Evolutionary conservation across 2,113 vertebrate genomes (phyloP).

Genomic region (Silurus asotus): DNA sequence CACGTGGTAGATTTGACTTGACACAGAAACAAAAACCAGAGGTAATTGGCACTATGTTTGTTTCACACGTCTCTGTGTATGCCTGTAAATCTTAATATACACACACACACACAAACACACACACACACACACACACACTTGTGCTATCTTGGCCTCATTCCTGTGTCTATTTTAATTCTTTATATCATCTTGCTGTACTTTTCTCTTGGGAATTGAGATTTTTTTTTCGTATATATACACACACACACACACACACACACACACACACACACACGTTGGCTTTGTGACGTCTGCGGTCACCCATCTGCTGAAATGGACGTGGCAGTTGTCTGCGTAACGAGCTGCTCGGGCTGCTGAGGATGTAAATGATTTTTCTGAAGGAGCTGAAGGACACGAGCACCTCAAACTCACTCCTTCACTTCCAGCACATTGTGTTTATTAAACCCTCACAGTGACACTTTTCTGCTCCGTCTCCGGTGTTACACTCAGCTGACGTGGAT

Average conservation of each 20-base stretch:
- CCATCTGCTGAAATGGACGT: slow-evolving; percentile 62
- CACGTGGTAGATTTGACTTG: slow-evolving; percentile 59
- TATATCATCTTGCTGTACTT: slow-evolving; percentile 7
- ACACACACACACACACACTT: slow-evolving; percentile 24
- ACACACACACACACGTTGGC: slow-evolving; percentile 39
- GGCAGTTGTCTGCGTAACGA: slow-evolving; percentile 65
- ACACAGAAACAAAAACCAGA: slow-evolving; percentile 67
- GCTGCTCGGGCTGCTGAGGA: slow-evolving; percentile 49
- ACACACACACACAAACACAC: slow-evolving; percentile 19
- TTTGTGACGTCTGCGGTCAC: slow-evolving; percentile 56
- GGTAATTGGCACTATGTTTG: slow-evolving; percentile 62
- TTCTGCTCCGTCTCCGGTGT: neutral
- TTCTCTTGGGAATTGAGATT: slow-evolving; percentile 24
- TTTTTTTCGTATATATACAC: slow-evolving; percentile 40
- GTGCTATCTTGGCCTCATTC: neutral
- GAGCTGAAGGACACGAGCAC: neutral
- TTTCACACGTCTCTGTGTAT: slow-evolving; percentile 48
- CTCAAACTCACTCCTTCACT: neutral
- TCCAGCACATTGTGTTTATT: neutral
- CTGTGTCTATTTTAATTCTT: slow-evolving; percentile 15
- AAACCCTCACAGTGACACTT: neutral
- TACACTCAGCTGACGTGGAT: neutral
- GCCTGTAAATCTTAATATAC: slow-evolving; percentile 36
- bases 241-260: slow-evolving; percentile 19
- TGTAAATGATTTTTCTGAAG: slow-evolving; percentile 41